These are phyloP conservation scores for Drosophila setosimentum DNA, from an alignment of 2,888 invertebrate genomes.

Conservation along the genomic window DNA sequence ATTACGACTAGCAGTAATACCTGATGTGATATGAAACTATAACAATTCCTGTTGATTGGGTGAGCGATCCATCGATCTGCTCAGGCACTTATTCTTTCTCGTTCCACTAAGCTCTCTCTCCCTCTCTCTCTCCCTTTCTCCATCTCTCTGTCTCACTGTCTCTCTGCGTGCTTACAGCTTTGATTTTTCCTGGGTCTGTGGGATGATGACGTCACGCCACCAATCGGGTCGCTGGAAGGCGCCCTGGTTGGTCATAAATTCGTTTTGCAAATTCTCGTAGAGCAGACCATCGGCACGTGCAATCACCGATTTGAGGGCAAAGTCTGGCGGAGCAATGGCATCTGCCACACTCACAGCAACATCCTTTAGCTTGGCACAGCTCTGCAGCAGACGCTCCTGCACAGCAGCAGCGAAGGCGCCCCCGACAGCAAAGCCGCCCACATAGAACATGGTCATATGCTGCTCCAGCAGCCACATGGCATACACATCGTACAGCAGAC, in stretches of 20 bases:
- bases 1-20: conserved; percentile 29
- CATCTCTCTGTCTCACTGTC: neutral
- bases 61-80: conserved; percentile 12
- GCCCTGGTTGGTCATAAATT: conserved; percentile 89
- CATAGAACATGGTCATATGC: conserved; percentile 90
- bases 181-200: conserved; percentile 70
- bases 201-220: conserved; percentile 88
- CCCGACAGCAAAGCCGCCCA: conserved; percentile 86
- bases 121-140: neutral
- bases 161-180: conserved; percentile 67
- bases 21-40: conserved; percentile 47
- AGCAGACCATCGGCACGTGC: conserved; percentile 92
- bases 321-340: conserved; percentile 95
- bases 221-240: conserved; percentile 90
- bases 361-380: conserved; percentile 90
- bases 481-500: conserved; percentile 87
- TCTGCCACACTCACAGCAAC: conserved; percentile 93
- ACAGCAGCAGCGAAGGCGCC: conserved; percentile 87
- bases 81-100: conserved; percentile 62
- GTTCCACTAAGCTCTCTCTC: too few species aligned
- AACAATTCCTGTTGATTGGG: conserved; percentile 5
- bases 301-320: conserved; percentile 93
- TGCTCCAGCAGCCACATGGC: conserved; percentile 88
- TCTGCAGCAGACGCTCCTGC: conserved; percentile 88
- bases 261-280: conserved; percentile 90